Percentiles rank a stretch among this genome's conserved stretches.
Conservation (phyloP, 2,888 invertebrate species). For the Dicranocentrus wangi region DNA sequence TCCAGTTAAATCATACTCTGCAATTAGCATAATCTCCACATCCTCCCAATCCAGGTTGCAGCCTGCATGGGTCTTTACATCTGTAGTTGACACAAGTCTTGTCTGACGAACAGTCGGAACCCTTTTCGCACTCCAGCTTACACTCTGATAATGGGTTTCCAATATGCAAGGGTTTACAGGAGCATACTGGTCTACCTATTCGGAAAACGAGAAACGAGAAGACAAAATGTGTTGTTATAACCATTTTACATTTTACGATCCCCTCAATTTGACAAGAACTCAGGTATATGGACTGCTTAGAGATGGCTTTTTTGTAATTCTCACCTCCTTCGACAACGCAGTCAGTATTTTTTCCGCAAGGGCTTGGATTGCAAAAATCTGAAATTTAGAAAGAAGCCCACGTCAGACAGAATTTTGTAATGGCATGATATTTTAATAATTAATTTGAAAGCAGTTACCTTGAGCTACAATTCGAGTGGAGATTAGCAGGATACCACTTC, state of each 20-base stretch:
- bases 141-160: constrained; percentile 73
- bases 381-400: too few relatives aligned
- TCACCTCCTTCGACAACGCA: constrained; percentile 48
- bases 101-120: constrained; percentile 74
- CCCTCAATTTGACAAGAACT: too few relatives aligned
- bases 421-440: too few relatives aligned
- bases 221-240: too few relatives aligned
- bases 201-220: neutral
- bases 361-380: constrained; percentile 79
- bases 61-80: constrained; percentile 83
- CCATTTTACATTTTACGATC: too few relatives aligned
- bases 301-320: too few relatives aligned
- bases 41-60: too few relatives aligned
- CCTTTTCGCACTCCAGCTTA: constrained; percentile 73
- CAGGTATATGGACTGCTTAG: too few relatives aligned
- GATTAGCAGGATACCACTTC: neutral
- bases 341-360: constrained; percentile 69
- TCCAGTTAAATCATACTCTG: constrained; percentile 75
- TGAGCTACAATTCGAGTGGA: neutral
- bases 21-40: constrained; percentile 88
- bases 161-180: constrained; percentile 76
- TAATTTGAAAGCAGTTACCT: neutral
- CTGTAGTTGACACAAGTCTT: constrained; percentile 83
- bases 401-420: too few relatives aligned
- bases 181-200: constrained; percentile 86